Evolutionary conservation across 2,113 vertebrate genomes (phyloP).

Genomic region (Oceanites oceanicus): DNA sequence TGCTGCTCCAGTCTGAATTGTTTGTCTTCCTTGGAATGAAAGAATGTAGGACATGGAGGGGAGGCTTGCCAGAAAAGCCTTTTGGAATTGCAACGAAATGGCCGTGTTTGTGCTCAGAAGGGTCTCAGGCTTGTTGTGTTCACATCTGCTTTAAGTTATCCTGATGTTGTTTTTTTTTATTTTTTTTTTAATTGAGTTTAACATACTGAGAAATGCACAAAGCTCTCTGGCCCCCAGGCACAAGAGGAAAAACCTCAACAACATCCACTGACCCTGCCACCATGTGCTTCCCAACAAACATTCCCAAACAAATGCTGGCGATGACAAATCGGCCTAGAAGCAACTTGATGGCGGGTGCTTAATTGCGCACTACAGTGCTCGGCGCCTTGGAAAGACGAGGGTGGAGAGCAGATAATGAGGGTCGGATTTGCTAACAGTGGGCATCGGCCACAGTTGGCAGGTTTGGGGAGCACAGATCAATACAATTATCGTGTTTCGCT

Average conservation of each 20-base stretch:
- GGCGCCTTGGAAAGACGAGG: neutral
- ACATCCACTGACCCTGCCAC: conserved; percentile 30
- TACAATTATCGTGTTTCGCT: neutral
- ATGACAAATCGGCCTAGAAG: conserved; percentile 9
- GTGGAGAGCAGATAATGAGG: neutral
- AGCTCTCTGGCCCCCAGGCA: conserved; percentile 1
- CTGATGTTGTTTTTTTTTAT: neutral
- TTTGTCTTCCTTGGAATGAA: conserved; percentile 68
- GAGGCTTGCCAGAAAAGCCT: conserved; percentile 55
- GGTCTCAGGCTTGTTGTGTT: conserved; percentile 46
- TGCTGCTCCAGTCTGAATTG: conserved; percentile 46
- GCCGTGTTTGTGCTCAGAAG: conserved; percentile 59
- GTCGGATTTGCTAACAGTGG: neutral
- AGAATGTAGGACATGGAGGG: conserved; percentile 56
- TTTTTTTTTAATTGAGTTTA: conserved; percentile 58
- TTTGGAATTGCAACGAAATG: conserved; percentile 62
- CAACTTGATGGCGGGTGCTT: neutral
- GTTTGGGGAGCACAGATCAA: neutral
- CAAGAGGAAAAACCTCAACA: conserved; percentile 44
- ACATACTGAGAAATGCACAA: conserved; percentile 45
- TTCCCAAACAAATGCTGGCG: neutral
- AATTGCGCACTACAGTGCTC: neutral
- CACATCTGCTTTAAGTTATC: conserved; percentile 70
- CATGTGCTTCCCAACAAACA: conserved; percentile 53
- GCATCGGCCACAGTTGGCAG: neutral